Base-by-base conservation (phyloP, 2,888 invertebrate genomes). In the Habrosyne pyritoides region DNA sequence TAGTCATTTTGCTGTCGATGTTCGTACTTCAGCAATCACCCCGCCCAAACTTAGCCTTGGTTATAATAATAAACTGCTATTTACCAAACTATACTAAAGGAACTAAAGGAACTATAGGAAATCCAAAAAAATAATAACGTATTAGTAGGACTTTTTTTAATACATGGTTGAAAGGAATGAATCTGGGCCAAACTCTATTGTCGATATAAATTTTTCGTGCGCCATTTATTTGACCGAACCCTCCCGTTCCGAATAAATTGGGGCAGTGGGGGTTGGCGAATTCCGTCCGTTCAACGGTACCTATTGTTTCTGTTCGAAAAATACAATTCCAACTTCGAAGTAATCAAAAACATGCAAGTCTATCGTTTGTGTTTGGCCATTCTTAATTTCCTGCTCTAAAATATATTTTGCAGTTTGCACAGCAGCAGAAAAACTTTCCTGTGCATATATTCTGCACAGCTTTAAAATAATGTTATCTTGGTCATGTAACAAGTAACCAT, bases 171-270 rank as follows among this genome's bases (percentile, higher is more conserved):
- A 47, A 56, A 48, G 59, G 65, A 64, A 64, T 55, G 57, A 76
- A 83, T 81, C 77, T 76, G 73, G 77, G 74, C 64, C 75, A 74
- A 63, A 73, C 69, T 67, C 74, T 73, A 75, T 75, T 73, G 78
- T 75, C 73, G 69, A 73, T 81, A 88, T 90, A 85, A 86, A 90
- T 90, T 89, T 81, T 84, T 82, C 84, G 77, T 75, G 84, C 80
- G 71, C 86, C 87, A 88, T 91, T 91, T 89, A 87, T 87, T 89
- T 84, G 79, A 79, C 81, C 83, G 78, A 85, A 79, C 74, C n/a
- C n/a, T n/a, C n/a, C n/a, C n/a, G 77, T 70, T 71, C 68, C 66
- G 74, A 80, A 81, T 71, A 79, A 77, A 74, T 65, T 60, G 71
- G 73, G 71, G 53, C 69, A 72, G 63, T 63, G 72, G 70, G 60